Base-by-base conservation (phyloP, 2,888 invertebrate genomes). In the Alcis repandata region DNA sequence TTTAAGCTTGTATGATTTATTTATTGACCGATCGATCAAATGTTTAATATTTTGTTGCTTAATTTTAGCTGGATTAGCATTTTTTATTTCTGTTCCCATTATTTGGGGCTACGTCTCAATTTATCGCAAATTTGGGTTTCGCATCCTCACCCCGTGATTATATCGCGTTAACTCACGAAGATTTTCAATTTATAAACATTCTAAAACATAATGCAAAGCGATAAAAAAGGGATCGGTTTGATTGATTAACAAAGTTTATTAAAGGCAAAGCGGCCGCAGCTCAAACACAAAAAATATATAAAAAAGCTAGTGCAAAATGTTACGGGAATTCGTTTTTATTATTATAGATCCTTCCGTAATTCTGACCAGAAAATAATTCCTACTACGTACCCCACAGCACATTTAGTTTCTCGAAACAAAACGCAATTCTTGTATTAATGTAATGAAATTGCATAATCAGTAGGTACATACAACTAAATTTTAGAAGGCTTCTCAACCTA, bases 181-280 rank as follows among this genome's bases (percentile, higher is more conserved):
- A 73, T 83, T 81, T 83, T 86, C 83, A 88, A 85, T 87, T 85
- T 85, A 76, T 78, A 73, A 82, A 79, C 69, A 82, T 82, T 76
- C 70, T 77, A 82, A 82, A 82, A 73, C 75, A 65, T 79, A 78
- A 79, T 81, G 73, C 73, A 76, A 77, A 76, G 73, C 73, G 68
- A 73, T 64, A 71, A 79, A 80, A 78, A 78, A 78, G 74, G 77
- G 76, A 77, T 68, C 77, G 58, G 64, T 72, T 74, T 79, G 79
- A 79, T 79, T 82, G 78, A 80, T 81, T 79, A 76, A 73, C 63
- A 59, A 70, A 76, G 64, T 73, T 73, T 68, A 72, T 68, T 67
- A 58, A 59, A 63, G 61, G 36, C 58, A 63, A 58, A 60, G 48
- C 40, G 22, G 58, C 63, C 59, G 63, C 57, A 36, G 49, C 62